Base-by-base conservation (phyloP, 2,888 invertebrate species). In the Tenthredo scrophulariae region DNA sequence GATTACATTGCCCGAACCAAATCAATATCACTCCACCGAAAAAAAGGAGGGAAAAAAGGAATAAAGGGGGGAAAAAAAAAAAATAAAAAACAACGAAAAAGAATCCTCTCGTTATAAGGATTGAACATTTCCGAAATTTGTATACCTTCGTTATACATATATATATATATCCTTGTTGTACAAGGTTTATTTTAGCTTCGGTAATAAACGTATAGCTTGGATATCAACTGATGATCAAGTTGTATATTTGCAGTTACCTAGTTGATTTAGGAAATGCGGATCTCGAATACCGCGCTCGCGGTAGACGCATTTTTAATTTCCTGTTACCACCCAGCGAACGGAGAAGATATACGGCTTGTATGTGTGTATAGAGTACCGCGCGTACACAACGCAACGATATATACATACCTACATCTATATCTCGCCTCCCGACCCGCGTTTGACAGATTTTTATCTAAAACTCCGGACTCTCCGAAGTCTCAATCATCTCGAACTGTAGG, bases 1-100 rank as follows among this genome's bases (percentile, higher is more conserved):
- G 80, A 83, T 83, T 83, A 83, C 83, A 83, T 83, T 83, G 83
- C 83, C 83, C 83, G 83, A 83, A 83, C 93, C 93, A 91, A 93
- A 92, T 93, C 93, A 93, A 93, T 93, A 93, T 92, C 91, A 92
- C 92, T 93, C 93, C 92, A 91, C 91, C 92, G 92, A 93, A 93
- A 90, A 92, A 92, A 92, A 90, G 86, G 86, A 54, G 29, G 5
- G 77, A 40, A 29, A 22, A 74, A 26, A 33, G 29, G 33, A 33
- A 26, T 33, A 15, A 43, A n/a, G 10, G 74, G n/a, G 37, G 22
- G n/a, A 18, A 15, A 29, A 46, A 22, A 26, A 40, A 54, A 77
- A 29, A n/a, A 54, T 0, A 54, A 40, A 50, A 54, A 29, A 18
- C 6, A 50, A 54, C 29, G 50, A 77, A 50, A 50, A 33, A 77